Base-by-base conservation (phyloP, 2,888 invertebrate genomes). In the Ametastegia equiseti region DNA sequence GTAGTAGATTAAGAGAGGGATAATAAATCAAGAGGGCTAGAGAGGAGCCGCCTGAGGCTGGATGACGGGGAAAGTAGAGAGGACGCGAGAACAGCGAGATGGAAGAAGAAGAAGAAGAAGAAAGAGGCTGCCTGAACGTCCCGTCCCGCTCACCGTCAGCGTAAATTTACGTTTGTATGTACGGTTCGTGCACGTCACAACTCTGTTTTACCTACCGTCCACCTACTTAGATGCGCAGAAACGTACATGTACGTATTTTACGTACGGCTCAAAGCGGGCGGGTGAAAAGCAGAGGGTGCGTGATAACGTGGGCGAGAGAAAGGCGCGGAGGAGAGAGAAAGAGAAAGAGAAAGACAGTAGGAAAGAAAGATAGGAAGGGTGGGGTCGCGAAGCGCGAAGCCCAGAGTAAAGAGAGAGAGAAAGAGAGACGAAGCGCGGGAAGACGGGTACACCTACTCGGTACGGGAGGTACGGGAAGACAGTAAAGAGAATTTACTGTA, bases 401-500 rank as follows among this genome's bases (percentile, higher is more conserved):
- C 23, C 23, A 54, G 54, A 23, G 23, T 19, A 54, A 9, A 23
- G 23, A 54, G 2, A 54, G 54, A 54, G 54, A 54, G 19, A 30
- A 42, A n/a, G n/a, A n/a, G 36, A 57, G 19, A 39, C 33, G 30
- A 19, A 30, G 19, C 75, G 27, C 54, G 19, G 6, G 6, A n/a
- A 9, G 0, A 15, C 19, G 1, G 54, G 23, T 15, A 54, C 42
- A n/a, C n/a, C 19, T 50, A 36, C 75, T 50, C 54, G 19, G 6
- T 11, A n/a, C 15, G 0, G n/a, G 36, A 2, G 54, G 23, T 15
- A 54, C 42, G 78, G 36, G 30, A 71, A 82, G 82, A 78, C 79
- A 78, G 81, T 83, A 81, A 81, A 67, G 81, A 75, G 54, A 54
- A 71, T 71, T 71, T 45, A 71, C 71, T 71, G 69, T 42, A 78